Evolutionary conservation across 92 coral and sea anemone species (phyloP), one percentile per base, ranked within the genome.

Genomic region (Muricea muricata): DNA sequence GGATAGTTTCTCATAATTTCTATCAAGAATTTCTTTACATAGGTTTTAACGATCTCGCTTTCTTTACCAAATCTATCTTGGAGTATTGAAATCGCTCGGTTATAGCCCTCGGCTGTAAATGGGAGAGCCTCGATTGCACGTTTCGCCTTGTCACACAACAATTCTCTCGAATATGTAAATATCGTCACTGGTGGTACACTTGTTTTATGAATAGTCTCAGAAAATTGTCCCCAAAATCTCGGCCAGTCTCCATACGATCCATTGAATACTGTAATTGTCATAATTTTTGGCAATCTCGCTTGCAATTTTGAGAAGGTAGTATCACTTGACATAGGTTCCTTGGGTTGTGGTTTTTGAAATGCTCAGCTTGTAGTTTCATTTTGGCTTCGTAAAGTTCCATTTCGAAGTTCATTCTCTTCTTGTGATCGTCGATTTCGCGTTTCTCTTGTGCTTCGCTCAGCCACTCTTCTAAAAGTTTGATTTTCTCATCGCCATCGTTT

Each of bases 321-420:
- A 2, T 57, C 32, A 57, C 32, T 24, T 57, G 66, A 24, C 32
- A 11, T 52, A 4, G 60, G 18, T 17, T 52, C 60, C 18, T 17
- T 11, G 24, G 68, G 1, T 10, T 4, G 87, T 4, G 13, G 25
- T 70, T 35, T 3, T 33, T n/a, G 41, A 67, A 21, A n/a, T n/a
- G n/a, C n/a, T 82, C 63, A 1, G 66, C 28, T 82, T 68, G 86
- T 48, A 82, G 28, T 54, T 82, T 70, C 66, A 82, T 34, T 40
- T 69, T 82, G 11, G 87, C 57, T 68, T 82, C 29, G 29, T 82
- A 60, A 2, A 82, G 69, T 42, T 82, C 57, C 24, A 24, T 26
- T 52, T 42, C 81, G n/a, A 82, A 47, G n/a, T 65, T 34, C 33
- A 65, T 32, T 65, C 26, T 65, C 71, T 65, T 65, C 71, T 65